A percentile compares a stretch with the other conserved stretches of the same genome.
Conservation (phyloP, 2,113 vertebrate species). For the Actinemys pallida region DNA sequence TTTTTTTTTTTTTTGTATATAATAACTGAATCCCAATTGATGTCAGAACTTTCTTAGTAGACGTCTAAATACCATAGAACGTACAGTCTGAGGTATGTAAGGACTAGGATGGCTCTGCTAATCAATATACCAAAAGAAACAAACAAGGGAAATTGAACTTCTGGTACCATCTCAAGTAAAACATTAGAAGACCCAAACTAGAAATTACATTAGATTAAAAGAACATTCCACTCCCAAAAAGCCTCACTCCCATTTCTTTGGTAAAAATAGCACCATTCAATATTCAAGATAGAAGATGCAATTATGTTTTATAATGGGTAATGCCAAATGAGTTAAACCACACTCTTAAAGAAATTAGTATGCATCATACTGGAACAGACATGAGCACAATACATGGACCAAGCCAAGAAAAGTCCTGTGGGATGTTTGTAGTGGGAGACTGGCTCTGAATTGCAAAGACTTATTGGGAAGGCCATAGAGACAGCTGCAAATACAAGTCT, state of each 20-base stretch:
- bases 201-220: neutral
- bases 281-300: neutral
- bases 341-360: neutral
- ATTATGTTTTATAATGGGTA: neutral
- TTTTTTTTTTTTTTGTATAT: neutral
- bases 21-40: neutral
- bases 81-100: neutral
- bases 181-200: neutral
- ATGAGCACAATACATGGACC: neutral
- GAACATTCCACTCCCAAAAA: neutral
- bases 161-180: slow-evolving; percentile 4
- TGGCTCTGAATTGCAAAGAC: neutral
- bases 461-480: neutral
- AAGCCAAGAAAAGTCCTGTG: rapidly evolving
- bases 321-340: neutral
- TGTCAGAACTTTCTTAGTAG: neutral
- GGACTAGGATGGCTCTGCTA: neutral
- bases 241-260: neutral
- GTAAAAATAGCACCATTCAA: neutral
- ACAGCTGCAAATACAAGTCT: neutral
- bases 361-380: neutral
- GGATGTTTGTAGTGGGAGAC: neutral
- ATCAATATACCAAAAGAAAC: neutral
- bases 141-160: rapidly evolving
- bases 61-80: neutral